phyloP scores from a whole-genome alignment of 2,888 invertebrate species.

The Eurytoma californica region DNA sequence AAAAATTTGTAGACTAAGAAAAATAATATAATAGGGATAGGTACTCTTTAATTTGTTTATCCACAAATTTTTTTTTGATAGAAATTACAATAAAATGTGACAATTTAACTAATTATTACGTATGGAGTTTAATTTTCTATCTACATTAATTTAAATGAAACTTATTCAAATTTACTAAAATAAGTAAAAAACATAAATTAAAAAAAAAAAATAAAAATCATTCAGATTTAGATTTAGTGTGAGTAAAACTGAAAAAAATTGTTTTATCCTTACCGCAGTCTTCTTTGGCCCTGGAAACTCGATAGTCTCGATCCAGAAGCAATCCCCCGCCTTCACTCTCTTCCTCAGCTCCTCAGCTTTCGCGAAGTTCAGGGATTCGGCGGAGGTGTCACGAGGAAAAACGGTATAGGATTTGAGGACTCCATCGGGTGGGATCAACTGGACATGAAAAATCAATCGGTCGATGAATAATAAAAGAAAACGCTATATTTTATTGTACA shows the following conservation, averaged over 20 bases:
- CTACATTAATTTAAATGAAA: too few relatives aligned
- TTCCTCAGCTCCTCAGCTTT: constrained; percentile 18
- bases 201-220: too few relatives aligned
- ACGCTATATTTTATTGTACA: constrained; percentile 47
- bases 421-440: constrained; percentile 47
- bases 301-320: constrained; percentile 25
- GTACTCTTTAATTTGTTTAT: too few relatives aligned
- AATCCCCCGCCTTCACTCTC: not conserved
- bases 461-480: not conserved
- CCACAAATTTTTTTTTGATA: too few relatives aligned
- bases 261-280: not conserved
- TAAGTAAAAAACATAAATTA: too few relatives aligned
- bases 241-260: not conserved
- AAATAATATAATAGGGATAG: too few relatives aligned
- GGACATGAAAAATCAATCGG: constrained; percentile 24
- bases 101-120: too few relatives aligned
- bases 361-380: constrained; percentile 24
- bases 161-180: too few relatives aligned
- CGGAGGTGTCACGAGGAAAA: constrained; percentile 24
- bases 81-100: too few relatives aligned
- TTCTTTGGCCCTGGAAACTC: not conserved
- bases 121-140: too few relatives aligned
- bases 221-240: not conserved
- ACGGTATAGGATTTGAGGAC: constrained; percentile 43
- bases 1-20: too few relatives aligned